Conservation (phyloP, 2,113 vertebrate species). For the Brienomyrus brachyistius region DNA sequence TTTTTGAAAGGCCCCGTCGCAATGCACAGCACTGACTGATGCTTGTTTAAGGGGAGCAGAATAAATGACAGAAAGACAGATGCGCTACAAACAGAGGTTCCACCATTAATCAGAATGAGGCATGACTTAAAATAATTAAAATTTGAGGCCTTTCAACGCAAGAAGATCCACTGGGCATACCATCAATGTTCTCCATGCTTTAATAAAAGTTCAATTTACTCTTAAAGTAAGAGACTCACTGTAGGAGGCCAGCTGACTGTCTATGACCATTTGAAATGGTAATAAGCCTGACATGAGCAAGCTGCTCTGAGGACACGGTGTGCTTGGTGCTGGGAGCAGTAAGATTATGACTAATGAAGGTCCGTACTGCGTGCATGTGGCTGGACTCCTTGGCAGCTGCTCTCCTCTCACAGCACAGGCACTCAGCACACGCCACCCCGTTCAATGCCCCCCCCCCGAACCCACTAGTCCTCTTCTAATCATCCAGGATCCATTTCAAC, state of each 20-base stretch:
- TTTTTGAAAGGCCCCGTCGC: not conserved
- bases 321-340: not conserved
- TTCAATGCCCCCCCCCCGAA: not conserved
- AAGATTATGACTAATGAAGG: not conserved
- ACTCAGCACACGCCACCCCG: conserved; percentile 8
- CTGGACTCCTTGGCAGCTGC: not conserved
- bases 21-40: conserved; percentile 29
- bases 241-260: not conserved
- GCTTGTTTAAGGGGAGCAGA: conserved; percentile 41
- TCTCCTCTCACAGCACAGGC: not conserved
- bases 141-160: conserved; percentile 24
- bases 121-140: conserved; percentile 37
- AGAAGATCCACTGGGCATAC: not conserved
- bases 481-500: conserved; percentile 2
- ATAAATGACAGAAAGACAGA: conserved; percentile 38
- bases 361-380: not conserved
- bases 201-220: not conserved
- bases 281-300: not conserved
- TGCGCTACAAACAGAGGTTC: conserved; percentile 40
- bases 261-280: not conserved
- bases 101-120: conserved; percentile 41
- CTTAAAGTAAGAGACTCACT: not conserved
- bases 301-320: not conserved
- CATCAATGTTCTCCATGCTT: not conserved
- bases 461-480: not conserved